Percentiles rank a stretch among this genome's conserved stretches.
phyloP scores from a whole-genome alignment of 1,140 invertebrate species.

The Drosophila lini region DNA sequence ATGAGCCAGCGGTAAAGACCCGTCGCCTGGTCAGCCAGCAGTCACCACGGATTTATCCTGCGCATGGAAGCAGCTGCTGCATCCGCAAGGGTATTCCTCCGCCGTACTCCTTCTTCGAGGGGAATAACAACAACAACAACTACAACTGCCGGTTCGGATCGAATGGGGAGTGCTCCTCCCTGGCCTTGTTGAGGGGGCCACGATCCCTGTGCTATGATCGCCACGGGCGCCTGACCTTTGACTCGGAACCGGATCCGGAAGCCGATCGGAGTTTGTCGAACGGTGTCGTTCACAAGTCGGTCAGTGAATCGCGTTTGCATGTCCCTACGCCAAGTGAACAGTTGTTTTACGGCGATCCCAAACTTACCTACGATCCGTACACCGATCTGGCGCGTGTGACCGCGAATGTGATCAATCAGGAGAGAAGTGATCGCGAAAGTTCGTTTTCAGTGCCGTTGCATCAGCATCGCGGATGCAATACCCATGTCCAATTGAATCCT shows the following conservation, averaged over 20 bases:
- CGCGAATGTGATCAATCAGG: conserved; percentile 28
- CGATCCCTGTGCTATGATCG: conserved; percentile 69
- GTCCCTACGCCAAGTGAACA: not conserved
- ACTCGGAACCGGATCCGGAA: conserved; percentile 32
- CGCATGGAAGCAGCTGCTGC: conserved; percentile 36
- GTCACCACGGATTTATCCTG: conserved; percentile 20
- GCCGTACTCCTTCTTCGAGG: conserved; percentile 40
- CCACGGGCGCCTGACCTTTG: conserved; percentile 64
- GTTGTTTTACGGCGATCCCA: conserved; percentile 14
- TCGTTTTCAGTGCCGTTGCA: conserved; percentile 15
- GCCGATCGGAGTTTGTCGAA: conserved; percentile 1
- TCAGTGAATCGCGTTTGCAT: conserved; percentile 47
- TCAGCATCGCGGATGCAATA: conserved; percentile 35
- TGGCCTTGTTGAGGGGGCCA: conserved; percentile 20
- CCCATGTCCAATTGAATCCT: not conserved
- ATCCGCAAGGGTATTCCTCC: conserved; percentile 33
- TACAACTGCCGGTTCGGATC: conserved; percentile 62
- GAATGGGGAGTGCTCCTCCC: conserved; percentile 19
- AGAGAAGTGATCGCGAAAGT: conserved; percentile 21
- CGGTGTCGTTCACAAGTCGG: conserved; percentile 29
- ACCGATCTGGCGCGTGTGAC: conserved; percentile 36
- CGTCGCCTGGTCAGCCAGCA: conserved; percentile 44
- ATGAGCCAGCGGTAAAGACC: conserved; percentile 60
- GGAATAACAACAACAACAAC: conserved; percentile 53
- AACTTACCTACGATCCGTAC: conserved; percentile 29